These are phyloP conservation scores for Lithobates pipiens DNA, from an alignment of 2,797 vertebrate genomes.

Conservation along the genomic window DNA sequence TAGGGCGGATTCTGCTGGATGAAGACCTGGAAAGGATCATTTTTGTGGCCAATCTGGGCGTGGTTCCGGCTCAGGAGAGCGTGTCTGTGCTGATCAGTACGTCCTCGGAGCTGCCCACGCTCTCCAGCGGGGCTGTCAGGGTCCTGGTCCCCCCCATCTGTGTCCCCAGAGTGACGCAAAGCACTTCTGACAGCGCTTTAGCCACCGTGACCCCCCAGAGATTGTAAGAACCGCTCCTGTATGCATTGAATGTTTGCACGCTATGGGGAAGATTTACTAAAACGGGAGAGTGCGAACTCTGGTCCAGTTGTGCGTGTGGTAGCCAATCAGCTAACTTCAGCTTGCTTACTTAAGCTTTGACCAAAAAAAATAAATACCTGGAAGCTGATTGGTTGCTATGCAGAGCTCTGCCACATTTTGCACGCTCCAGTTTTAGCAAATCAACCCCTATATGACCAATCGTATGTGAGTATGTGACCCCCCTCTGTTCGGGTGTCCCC, in stretches of 20 bases:
- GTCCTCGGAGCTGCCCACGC: slow-evolving; percentile 90
- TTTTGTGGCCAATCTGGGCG: slow-evolving; percentile 91
- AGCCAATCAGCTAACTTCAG: no score
- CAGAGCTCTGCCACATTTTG: no score
- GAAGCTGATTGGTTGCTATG: no score
- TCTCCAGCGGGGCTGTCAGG: slow-evolving; percentile 86
- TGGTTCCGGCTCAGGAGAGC: slow-evolving; percentile 88
- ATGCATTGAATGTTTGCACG: not conserved
- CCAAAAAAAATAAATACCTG: no score
- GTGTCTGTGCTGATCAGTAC: slow-evolving; percentile 92
- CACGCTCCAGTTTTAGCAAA: no score
- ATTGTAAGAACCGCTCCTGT: slow-evolving; percentile 73
- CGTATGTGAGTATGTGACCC: no score
- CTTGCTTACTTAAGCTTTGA: no score
- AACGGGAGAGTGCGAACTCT: no score
- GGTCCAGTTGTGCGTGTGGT: no score
- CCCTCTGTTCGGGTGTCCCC: no score
- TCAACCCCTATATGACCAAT: no score
- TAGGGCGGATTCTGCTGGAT: slow-evolving; percentile 87
- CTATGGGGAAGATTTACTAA: no score
- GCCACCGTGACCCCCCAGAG: slow-evolving; percentile 79
- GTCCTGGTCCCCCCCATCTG: slow-evolving; percentile 89
- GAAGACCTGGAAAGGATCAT: slow-evolving; percentile 90
- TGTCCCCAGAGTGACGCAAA: slow-evolving; percentile 85
- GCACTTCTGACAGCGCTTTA: slow-evolving; percentile 77